phyloP scores from a whole-genome alignment of 2,888 invertebrate species.

The Eumerus sabulonum region DNA sequence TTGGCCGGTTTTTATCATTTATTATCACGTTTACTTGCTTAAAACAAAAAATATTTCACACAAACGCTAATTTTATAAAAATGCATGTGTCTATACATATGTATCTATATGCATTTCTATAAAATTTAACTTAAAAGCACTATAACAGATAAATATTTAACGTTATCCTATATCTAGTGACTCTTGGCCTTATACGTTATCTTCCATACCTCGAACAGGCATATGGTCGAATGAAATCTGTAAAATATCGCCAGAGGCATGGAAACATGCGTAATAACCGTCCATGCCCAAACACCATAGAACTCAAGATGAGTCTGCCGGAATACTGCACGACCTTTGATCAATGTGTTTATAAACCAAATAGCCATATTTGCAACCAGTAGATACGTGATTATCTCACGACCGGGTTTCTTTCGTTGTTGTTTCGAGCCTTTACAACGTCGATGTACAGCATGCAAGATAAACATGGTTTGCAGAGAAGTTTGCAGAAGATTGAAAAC shows the following conservation, averaged over 20 bases:
- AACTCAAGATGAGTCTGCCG: slow-evolving; percentile 89
- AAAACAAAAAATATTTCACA: no score
- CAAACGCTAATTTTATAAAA: no score
- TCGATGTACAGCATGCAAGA: slow-evolving; percentile 87
- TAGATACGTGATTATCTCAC: slow-evolving; percentile 91
- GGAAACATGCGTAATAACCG: slow-evolving; percentile 92
- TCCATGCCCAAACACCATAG: slow-evolving; percentile 94
- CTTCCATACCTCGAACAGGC: slow-evolving; percentile 96
- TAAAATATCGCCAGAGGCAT: slow-evolving; percentile 95
- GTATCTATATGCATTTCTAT: no score
- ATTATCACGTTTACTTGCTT: no score
- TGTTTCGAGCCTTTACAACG: slow-evolving; percentile 86
- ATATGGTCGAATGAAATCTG: slow-evolving; percentile 94
- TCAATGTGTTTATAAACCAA: slow-evolving; percentile 92
- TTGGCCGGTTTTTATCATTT: no score
- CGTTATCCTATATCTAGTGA: slow-evolving; percentile 65
- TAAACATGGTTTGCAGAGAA: slow-evolving; percentile 88
- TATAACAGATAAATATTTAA: no score
- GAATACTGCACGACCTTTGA: slow-evolving; percentile 90
- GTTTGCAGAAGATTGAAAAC: slow-evolving; percentile 88
- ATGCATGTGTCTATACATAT: slow-evolving; percentile 15
- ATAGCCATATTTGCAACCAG: slow-evolving; percentile 90
- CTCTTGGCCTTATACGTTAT: slow-evolving; percentile 88
- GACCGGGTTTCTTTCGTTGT: slow-evolving; percentile 87
- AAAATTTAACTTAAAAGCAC: no score